A percentile compares a stretch with the other conserved stretches of the same genome.
Evolutionary conservation across 2,113 vertebrate species (phyloP).

Genomic region (Phylloscopus whistleri): DNA sequence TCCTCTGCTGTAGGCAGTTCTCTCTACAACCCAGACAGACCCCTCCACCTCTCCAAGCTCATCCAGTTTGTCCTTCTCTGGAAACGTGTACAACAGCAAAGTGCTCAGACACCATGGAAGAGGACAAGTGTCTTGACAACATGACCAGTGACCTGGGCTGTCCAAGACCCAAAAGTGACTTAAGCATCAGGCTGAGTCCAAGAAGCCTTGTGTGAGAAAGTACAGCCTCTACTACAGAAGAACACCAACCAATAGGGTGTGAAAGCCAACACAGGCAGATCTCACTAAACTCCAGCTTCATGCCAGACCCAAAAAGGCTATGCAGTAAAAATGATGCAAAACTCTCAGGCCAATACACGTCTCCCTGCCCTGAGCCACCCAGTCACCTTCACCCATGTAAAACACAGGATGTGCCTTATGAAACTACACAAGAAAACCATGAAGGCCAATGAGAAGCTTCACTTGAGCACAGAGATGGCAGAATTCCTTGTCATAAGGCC

Average conservation of each 20-base stretch:
- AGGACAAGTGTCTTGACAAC: not conserved
- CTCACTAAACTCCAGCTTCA: not conserved
- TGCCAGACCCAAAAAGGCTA: not conserved
- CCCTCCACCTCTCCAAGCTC: not conserved
- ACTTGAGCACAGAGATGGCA: not conserved
- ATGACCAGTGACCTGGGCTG: not conserved
- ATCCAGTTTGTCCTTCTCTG: not conserved
- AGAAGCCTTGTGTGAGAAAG: not conserved
- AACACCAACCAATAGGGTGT: not conserved
- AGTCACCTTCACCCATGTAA: not conserved
- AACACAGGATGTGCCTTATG: not conserved
- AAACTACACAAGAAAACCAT: not conserved
- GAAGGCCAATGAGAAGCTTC: not conserved
- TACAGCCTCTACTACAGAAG: not conserved
- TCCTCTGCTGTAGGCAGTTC: not conserved
- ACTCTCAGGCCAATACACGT: not conserved
- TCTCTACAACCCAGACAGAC: not conserved
- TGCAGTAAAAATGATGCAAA: fast-evolving
- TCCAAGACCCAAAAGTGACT: fast-evolving
- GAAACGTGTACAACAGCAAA: not conserved
- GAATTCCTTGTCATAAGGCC: not conserved
- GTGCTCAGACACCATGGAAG: not conserved
- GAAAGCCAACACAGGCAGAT: not conserved
- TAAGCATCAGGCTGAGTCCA: not conserved
- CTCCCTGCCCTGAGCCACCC: fast-evolving